Evolutionary conservation across 2,888 invertebrate species (phyloP).

Genomic region (Tineola bisselliella): DNA sequence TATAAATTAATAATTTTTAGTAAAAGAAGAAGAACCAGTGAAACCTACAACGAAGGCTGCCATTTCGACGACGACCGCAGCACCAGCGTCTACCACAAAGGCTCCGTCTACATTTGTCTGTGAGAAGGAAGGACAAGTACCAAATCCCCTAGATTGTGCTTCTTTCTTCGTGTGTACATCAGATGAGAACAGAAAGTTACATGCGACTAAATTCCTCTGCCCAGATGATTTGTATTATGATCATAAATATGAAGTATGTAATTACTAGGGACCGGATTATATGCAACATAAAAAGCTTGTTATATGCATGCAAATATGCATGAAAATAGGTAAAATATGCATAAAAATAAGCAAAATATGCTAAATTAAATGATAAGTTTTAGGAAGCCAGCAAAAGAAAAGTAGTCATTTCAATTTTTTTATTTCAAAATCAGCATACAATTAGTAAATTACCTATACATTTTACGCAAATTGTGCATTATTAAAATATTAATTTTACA

Average conservation of each 20-base stretch:
- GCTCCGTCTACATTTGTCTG: constrained; percentile 24
- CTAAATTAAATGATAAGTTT: too few relatives aligned
- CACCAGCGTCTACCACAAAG: not conserved
- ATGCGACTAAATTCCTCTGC: constrained; percentile 33
- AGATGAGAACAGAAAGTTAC: constrained; percentile 22
- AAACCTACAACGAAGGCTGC: constrained; percentile 9
- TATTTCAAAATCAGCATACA: too few relatives aligned
- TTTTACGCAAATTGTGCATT: too few relatives aligned
- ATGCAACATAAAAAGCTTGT: too few relatives aligned
- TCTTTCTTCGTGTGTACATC: constrained; percentile 47
- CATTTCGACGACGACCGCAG: not conserved
- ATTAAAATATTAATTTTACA: too few relatives aligned
- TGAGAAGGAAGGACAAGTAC: constrained; percentile 40
- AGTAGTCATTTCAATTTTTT: too few relatives aligned
- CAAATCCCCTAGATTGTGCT: constrained; percentile 42
- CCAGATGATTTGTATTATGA: constrained; percentile 41
- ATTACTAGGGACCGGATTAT: constrained; percentile 35
- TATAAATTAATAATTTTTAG: too few relatives aligned
- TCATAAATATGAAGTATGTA: constrained; percentile 32
- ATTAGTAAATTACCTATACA: too few relatives aligned
- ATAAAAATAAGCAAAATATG: too few relatives aligned
- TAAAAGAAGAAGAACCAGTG: not conserved
- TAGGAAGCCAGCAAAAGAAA: too few relatives aligned
- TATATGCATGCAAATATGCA: too few relatives aligned
- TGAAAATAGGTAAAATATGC: too few relatives aligned